Evolutionary conservation across 2,797 vertebrate species (phyloP).

Genomic region (Coranthus polyacanthus): DNA sequence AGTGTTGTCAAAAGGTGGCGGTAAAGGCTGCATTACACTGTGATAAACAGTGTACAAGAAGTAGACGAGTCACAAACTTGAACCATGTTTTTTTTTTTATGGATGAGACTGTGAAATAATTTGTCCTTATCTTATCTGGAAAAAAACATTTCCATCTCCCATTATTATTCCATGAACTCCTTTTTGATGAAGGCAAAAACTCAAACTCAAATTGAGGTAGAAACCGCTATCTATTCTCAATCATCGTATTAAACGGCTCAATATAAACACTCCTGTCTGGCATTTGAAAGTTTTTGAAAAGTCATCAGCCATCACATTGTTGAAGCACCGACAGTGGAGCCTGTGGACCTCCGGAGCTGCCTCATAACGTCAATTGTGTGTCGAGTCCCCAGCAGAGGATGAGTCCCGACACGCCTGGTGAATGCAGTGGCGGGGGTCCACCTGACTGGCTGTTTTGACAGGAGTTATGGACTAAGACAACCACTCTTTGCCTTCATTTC

Average conservation of each 20-base stretch:
- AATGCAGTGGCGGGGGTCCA: conserved; percentile 25
- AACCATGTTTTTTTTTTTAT: no score
- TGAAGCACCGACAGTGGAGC: conserved; percentile 8
- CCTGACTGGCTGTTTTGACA: conserved; percentile 60
- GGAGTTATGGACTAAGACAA: conserved; percentile 57
- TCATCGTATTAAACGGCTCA: background rate
- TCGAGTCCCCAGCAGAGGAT: conserved; percentile 21
- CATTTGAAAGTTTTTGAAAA: background rate
- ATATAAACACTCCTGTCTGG: background rate
- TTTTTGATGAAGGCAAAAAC: no score
- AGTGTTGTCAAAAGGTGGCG: no score
- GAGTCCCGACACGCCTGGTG: conserved; percentile 56
- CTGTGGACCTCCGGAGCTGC: conserved; percentile 25
- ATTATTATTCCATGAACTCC: no score
- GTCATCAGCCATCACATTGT: conserved; percentile 8
- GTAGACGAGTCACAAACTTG: no score
- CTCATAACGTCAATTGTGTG: conserved; percentile 5
- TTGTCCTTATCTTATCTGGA: no score
- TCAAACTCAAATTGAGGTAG: no score
- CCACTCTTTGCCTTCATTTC: conserved; percentile 38
- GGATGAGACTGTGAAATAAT: no score
- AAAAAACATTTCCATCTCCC: no score
- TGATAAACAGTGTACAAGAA: no score
- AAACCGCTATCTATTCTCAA: no score
- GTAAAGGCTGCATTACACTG: no score